These are phyloP conservation scores for Trachelus iudaicus DNA, from an alignment of 2,888 invertebrate species.

Conservation along the genomic window DNA sequence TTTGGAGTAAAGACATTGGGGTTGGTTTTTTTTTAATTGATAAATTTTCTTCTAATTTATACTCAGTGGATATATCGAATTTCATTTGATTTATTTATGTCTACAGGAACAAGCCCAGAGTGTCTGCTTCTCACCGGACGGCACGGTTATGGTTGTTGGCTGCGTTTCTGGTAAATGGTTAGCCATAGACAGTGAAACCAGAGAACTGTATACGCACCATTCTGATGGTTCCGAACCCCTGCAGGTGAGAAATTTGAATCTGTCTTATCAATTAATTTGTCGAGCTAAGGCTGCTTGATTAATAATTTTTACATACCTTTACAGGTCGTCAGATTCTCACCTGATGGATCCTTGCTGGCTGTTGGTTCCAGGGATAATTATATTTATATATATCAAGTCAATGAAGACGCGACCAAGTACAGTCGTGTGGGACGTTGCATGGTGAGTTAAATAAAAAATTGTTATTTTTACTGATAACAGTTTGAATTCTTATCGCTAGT, in stretches of 20 bases:
- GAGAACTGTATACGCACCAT: constrained; percentile 77
- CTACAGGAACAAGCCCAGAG: constrained; percentile 85
- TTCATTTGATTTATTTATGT: constrained; percentile 11
- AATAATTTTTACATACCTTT: constrained; percentile 60
- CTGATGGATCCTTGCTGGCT: constrained; percentile 84
- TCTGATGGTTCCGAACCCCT: constrained; percentile 75
- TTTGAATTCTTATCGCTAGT: neutral
- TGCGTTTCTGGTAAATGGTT: constrained; percentile 84
- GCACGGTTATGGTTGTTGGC: constrained; percentile 81
- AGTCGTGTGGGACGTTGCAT: constrained; percentile 85
- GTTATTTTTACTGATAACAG: neutral
- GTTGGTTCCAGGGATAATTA: constrained; percentile 90
- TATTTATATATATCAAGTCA: constrained; percentile 89
- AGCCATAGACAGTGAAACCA: constrained; percentile 81
- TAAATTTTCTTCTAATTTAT: neutral
- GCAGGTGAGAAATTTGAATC: constrained; percentile 57
- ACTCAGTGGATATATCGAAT: neutral
- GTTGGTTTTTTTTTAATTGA: constrained; percentile 60
- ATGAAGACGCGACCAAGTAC: constrained; percentile 80
- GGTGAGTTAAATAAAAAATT: constrained; percentile 69
- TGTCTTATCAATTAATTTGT: neutral
- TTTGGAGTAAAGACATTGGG: constrained; percentile 92
- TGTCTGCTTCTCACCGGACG: constrained; percentile 83
- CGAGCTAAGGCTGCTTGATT: neutral
- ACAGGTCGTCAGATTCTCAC: constrained; percentile 81